Percentiles rank a stretch among this genome's conserved stretches.
Evolutionary conservation across 2,888 invertebrate species (phyloP).

Genomic region (Trachelus tabidus): DNA sequence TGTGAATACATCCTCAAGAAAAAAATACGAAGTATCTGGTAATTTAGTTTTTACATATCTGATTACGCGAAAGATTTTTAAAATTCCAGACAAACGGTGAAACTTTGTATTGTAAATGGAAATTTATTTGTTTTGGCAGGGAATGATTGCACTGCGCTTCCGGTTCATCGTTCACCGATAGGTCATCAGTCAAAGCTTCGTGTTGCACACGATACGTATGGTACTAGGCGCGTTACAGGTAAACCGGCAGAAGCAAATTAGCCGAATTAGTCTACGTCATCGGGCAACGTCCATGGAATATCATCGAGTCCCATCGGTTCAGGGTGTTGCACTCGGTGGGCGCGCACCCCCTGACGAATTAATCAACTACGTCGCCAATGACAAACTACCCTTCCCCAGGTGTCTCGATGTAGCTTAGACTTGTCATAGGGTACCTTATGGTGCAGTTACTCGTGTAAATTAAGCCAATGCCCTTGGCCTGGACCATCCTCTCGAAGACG

Average conservation of each 20-base stretch:
- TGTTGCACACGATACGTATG: background rate
- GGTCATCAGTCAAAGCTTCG: background rate
- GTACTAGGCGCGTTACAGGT: background rate
- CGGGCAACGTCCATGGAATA: background rate
- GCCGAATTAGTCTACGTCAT: background rate
- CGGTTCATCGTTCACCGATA: background rate
- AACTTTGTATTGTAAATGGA: background rate
- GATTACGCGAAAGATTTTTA: too few species aligned
- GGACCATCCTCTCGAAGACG: background rate
- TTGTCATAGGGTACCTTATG: background rate
- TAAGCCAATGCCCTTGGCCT: background rate
- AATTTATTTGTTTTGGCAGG: background rate
- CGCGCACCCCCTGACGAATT: background rate
- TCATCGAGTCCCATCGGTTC: background rate
- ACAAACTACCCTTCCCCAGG: background rate
- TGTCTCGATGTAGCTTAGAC: background rate
- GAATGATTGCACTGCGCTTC: background rate
- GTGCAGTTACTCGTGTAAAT: background rate
- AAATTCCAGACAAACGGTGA: too few species aligned
- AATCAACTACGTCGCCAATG: background rate
- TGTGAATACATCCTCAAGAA: too few species aligned
- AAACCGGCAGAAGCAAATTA: background rate
- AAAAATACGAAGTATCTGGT: too few species aligned
- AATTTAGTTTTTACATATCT: too few species aligned
- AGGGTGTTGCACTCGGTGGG: background rate